phyloP scores from a whole-genome alignment of 2,888 invertebrate genomes.

The Diarsia brunnea region DNA sequence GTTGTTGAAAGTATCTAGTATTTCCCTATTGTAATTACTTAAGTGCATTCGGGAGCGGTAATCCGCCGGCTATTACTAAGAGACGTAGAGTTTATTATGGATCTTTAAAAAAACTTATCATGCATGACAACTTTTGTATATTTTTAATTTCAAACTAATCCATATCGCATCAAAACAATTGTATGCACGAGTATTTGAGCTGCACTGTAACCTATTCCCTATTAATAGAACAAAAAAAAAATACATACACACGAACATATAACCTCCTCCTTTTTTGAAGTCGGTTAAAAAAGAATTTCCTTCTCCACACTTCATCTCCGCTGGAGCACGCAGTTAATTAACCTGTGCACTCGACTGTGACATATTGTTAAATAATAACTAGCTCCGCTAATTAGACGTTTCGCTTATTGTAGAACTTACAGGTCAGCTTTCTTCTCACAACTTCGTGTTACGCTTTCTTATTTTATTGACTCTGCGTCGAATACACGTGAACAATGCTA shows the following conservation, averaged over 20 bases:
- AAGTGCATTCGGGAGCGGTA: slow-evolving; percentile 1
- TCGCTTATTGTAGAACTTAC: slow-evolving; percentile 71
- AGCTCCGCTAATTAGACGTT: slow-evolving; percentile 71
- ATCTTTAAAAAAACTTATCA: not conserved
- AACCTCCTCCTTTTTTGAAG: no score
- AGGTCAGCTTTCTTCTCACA: slow-evolving; percentile 63
- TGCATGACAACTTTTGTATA: slow-evolving; percentile 1
- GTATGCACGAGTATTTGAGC: not conserved
- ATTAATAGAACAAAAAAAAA: not conserved
- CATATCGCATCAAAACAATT: slow-evolving; percentile 10
- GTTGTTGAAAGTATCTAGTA: not conserved
- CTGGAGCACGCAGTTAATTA: slow-evolving; percentile 66
- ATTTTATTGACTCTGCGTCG: slow-evolving; percentile 62
- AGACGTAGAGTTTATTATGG: not conserved
- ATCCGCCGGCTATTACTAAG: not conserved
- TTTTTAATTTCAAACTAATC: not conserved
- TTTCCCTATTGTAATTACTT: not conserved
- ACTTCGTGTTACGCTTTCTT: slow-evolving; percentile 69
- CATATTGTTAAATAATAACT: slow-evolving; percentile 73
- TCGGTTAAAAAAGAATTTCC: not conserved
- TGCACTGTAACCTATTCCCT: slow-evolving; percentile 12
- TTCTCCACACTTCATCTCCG: slow-evolving; percentile 54
- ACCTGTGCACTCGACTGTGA: slow-evolving; percentile 68
- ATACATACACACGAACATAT: no score
- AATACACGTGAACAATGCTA: slow-evolving; percentile 64